These are phyloP conservation scores for Catostylus mosaicus DNA, from an alignment of 30 jellyfish, hydroid and myxozoan genomes.

Conservation along the genomic window DNA sequence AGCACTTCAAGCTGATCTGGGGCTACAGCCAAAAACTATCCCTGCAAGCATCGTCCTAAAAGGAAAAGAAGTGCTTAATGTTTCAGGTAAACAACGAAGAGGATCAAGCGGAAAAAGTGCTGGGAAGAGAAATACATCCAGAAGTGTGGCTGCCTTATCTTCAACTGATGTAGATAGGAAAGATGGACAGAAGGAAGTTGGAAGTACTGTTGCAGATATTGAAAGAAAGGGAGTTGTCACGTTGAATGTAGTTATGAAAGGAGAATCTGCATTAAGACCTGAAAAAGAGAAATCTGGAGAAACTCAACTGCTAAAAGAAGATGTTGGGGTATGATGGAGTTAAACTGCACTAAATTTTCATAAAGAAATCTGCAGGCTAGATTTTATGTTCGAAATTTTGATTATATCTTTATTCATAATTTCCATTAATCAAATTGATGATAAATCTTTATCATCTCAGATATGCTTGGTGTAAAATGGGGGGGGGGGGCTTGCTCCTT, in stretches of 20 bases:
- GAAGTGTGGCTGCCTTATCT: not conserved
- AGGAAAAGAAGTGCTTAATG: constrained; percentile 60
- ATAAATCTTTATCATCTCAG: too few relatives aligned
- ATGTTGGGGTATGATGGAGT: not conserved
- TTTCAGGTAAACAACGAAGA: constrained; percentile 43
- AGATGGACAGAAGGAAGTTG: not conserved
- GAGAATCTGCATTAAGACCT: constrained; percentile 18
- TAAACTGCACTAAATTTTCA: too few relatives aligned
- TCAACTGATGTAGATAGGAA: not conserved
- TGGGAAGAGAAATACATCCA: not conserved
- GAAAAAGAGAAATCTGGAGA: not conserved
- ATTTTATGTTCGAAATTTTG: too few relatives aligned
- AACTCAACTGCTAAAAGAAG: not conserved
- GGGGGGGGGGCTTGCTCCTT: too few relatives aligned
- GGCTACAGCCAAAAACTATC: constrained; percentile 4
- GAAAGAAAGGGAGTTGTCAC: not conserved
- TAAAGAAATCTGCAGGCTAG: too few relatives aligned
- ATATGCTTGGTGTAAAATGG: too few relatives aligned
- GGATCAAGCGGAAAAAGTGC: constrained; percentile 1
- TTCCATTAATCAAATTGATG: too few relatives aligned
- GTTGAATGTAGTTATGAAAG: constrained; percentile 55
- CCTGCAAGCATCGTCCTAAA: constrained; percentile 20
- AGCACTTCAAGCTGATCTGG: constrained; percentile 25
- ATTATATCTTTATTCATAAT: too few relatives aligned
- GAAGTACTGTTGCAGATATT: not conserved